Evolutionary conservation across 2,797 vertebrate genomes (phyloP).

Genomic region (Eulemur rubriventer): DNA sequence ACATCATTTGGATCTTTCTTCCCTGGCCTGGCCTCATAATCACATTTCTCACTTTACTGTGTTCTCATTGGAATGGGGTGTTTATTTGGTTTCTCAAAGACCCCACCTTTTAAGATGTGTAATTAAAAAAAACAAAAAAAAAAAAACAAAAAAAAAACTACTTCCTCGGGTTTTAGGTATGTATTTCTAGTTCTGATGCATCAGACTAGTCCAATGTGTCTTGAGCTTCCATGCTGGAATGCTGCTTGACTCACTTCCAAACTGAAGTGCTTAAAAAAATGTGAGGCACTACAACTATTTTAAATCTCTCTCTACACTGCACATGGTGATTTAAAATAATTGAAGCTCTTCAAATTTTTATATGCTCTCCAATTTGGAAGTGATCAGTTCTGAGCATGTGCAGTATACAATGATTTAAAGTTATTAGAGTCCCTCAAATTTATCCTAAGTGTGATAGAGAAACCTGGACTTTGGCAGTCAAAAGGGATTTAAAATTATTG

Average conservation of each 20-base stretch:
- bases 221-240: slow-evolving; percentile 77
- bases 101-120: neutral
- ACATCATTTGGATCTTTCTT: neutral
- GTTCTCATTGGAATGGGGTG: neutral
- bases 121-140: neutral
- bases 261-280: slow-evolving; percentile 87
- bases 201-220: slow-evolving; percentile 74
- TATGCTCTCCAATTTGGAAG: slow-evolving; percentile 88
- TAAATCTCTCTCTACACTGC: slow-evolving; percentile 85
- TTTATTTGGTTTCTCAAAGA: neutral
- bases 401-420: slow-evolving; percentile 84
- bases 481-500: slow-evolving; percentile 83
- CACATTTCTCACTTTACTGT: neutral
- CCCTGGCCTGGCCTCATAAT: neutral
- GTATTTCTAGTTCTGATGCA: slow-evolving; percentile 61
- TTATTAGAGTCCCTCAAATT: slow-evolving; percentile 86
- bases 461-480: slow-evolving; percentile 79
- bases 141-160: rapidly evolving
- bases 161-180: neutral
- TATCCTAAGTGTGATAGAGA: slow-evolving; percentile 80
- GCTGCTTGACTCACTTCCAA: slow-evolving; percentile 85
- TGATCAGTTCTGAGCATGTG: slow-evolving; percentile 85
- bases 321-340: slow-evolving; percentile 90
- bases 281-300: slow-evolving; percentile 88
- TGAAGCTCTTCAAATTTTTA: slow-evolving; percentile 90